Conservation (phyloP, 2,113 vertebrate species). For the Vulpes ferrilata region DNA sequence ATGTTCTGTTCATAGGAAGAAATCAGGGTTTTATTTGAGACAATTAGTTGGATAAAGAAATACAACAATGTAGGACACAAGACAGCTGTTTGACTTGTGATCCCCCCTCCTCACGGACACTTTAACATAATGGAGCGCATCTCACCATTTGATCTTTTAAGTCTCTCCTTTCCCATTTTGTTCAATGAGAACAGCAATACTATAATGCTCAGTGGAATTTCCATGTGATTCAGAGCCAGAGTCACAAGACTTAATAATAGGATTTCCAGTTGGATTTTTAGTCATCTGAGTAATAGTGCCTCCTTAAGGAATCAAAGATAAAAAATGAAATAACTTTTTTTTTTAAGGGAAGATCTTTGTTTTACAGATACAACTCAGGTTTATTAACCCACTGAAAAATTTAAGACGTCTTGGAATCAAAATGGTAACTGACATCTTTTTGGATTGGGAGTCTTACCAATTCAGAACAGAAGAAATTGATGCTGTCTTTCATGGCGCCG, state of each 20-base stretch:
- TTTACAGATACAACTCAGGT: slow-evolving; percentile 92
- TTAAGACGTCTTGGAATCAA: slow-evolving; percentile 94
- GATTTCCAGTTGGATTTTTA: slow-evolving; percentile 6
- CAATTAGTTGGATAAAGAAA: neutral
- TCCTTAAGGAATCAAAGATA: neutral
- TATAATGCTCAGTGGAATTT: neutral
- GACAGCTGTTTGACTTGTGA: neutral
- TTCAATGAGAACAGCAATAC: neutral
- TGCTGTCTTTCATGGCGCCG: slow-evolving; percentile 92
- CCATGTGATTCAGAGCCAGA: neutral
- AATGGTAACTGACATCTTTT: slow-evolving; percentile 94
- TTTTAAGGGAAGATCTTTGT: slow-evolving; percentile 51
- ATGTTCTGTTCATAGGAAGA: neutral
- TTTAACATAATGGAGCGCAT: too few species aligned
- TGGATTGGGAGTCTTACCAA: slow-evolving; percentile 92
- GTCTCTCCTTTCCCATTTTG: neutral
- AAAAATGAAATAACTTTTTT: neutral
- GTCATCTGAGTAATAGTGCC: neutral
- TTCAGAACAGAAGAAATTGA: slow-evolving; percentile 95
- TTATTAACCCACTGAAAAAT: slow-evolving; percentile 95
- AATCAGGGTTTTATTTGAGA: neutral
- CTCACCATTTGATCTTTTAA: neutral
- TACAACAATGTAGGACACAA: neutral
- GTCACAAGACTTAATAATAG: neutral
- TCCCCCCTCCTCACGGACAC: neutral